Evolutionary conservation across 1,140 invertebrate genomes (phyloP).

Genomic region (Lepidurus couesii): DNA sequence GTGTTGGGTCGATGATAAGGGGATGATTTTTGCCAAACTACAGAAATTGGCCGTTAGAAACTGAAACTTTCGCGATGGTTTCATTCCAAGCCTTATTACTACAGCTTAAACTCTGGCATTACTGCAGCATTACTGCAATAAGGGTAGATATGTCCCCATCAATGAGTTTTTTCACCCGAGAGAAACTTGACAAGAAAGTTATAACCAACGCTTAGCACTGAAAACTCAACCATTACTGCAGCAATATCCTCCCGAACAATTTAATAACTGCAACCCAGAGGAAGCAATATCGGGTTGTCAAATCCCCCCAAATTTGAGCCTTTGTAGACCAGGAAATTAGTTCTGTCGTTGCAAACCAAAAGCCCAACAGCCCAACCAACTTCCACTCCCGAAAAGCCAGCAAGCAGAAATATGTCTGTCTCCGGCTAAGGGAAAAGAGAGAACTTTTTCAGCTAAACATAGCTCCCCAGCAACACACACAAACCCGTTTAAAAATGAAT

Average conservation of each 20-base stretch:
- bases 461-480: background rate
- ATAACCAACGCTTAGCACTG: background rate
- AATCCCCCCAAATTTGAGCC: background rate
- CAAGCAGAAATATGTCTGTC: slow-evolving; percentile 9
- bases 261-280: background rate
- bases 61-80: too few relatives aligned
- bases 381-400: background rate
- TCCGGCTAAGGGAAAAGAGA: background rate
- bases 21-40: too few relatives aligned
- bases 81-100: too few relatives aligned
- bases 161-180: background rate
- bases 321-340: background rate
- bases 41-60: too few relatives aligned
- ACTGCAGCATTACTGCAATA: slow-evolving; percentile 8
- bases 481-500: background rate
- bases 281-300: background rate
- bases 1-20: too few relatives aligned
- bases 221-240: background rate
- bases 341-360: background rate
- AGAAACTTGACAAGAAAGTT: background rate
- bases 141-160: background rate
- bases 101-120: background rate
- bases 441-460: background rate
- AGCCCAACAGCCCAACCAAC: background rate
- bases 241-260: background rate